phyloP scores from a whole-genome alignment of 2,797 vertebrate species.

The Poeciliopsis gracilis region DNA sequence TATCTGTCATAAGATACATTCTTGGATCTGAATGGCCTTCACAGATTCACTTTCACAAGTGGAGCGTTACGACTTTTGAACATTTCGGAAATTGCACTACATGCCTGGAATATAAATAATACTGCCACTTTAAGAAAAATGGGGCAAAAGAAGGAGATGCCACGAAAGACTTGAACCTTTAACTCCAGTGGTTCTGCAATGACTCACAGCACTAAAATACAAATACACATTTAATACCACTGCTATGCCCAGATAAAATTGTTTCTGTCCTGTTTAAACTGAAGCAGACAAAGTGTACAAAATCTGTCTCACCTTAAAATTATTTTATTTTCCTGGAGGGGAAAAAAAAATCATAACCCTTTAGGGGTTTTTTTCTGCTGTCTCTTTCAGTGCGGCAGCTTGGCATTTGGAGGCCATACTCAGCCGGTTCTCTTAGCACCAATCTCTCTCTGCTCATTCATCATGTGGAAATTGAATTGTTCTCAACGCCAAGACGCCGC shows the following conservation, averaged over 20 bases:
- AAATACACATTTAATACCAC: neutral
- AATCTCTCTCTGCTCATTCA: conserved; percentile 68
- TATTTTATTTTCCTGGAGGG: conserved; percentile 30
- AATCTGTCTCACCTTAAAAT: conserved; percentile 15
- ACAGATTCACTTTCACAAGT: too few species aligned
- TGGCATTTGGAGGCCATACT: conserved; percentile 36
- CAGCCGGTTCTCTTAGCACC: conserved; percentile 53
- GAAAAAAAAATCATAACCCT: neutral
- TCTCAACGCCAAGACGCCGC: conserved; percentile 73
- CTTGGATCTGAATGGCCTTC: neutral
- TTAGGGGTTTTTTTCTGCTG: conserved; percentile 21
- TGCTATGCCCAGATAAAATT: conserved; percentile 1
- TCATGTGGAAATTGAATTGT: conserved; percentile 80
- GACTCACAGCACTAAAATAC: neutral
- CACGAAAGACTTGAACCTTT: neutral
- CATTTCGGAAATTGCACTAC: too few species aligned
- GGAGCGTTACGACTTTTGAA: too few species aligned
- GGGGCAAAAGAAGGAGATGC: neutral
- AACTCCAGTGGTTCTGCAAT: neutral
- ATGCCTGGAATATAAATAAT: too few species aligned
- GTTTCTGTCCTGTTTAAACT: conserved; percentile 1
- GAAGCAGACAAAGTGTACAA: neutral
- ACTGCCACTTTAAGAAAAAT: too few species aligned
- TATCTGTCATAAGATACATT: neutral
- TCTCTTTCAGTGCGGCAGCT: conserved; percentile 36